A percentile compares a stretch with the other conserved stretches of the same genome.
Conservation (phyloP, 2,888 invertebrate genomes). For the Coelopa pilipes region DNA sequence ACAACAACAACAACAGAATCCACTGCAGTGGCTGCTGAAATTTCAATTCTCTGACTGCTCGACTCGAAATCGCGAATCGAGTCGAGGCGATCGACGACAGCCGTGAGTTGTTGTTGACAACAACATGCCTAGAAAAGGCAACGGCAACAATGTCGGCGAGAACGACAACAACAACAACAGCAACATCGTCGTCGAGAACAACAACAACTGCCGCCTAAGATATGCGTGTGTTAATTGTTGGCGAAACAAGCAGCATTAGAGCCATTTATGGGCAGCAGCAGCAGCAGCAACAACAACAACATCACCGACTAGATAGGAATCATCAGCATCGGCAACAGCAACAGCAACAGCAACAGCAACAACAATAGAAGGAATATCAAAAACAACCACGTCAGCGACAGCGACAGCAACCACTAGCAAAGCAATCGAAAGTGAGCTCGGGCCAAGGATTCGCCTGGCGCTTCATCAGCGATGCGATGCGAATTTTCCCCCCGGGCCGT, state of each 20-base stretch:
- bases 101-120: neutral
- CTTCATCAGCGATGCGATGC: too few species aligned
- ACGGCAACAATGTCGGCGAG: neutral
- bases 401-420: too few species aligned
- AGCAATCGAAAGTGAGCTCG: too few species aligned
- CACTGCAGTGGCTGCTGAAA: neutral
- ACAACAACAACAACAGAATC: neutral
- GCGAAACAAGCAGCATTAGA: neutral
- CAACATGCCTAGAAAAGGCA: too few species aligned
- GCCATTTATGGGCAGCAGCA: neutral
- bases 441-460: too few species aligned
- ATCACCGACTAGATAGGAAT: too few species aligned
- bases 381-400: too few species aligned
- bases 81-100: neutral
- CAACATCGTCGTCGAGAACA: neutral
- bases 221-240: constrained; percentile 9
- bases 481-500: too few species aligned
- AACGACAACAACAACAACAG: neutral
- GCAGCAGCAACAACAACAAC: neutral
- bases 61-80: neutral
- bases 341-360: neutral
- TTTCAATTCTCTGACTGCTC: neutral
- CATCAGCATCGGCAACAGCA: too few species aligned
- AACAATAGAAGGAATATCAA: too few species aligned
- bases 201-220: neutral